Percentiles rank a stretch among this genome's conserved stretches.
Evolutionary conservation across 1,140 invertebrate genomes (phyloP).

Genomic region (Bombyx mandarina): DNA sequence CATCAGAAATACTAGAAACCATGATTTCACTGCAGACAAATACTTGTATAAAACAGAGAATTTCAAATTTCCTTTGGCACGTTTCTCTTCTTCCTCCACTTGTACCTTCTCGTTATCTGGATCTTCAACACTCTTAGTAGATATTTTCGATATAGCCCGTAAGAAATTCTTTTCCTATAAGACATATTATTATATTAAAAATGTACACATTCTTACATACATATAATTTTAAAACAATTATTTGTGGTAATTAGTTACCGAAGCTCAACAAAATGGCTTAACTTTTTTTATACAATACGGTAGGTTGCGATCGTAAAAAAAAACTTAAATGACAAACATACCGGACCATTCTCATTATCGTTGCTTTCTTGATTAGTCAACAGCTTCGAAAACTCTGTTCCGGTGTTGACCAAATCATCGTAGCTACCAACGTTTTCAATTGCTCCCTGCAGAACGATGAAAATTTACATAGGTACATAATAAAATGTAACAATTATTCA

Average conservation of each 20-base stretch:
- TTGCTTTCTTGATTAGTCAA: conserved; percentile 36
- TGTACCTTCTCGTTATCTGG: conserved; percentile 50
- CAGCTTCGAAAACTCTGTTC: conserved; percentile 53
- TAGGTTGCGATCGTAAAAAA: too few relatives aligned
- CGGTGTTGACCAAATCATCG: conserved; percentile 71
- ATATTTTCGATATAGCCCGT: conserved; percentile 38
- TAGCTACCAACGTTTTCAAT: conserved; percentile 70
- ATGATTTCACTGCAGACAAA: conserved; percentile 77
- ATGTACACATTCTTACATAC: too few relatives aligned
- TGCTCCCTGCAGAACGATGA: conserved; percentile 56
- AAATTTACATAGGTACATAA: background rate
- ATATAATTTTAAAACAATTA: too few relatives aligned
- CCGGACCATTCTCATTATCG: conserved; percentile 30
- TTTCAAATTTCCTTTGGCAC: conserved; percentile 72
- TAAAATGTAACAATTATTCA: too few relatives aligned
- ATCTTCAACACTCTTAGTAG: conserved; percentile 41
- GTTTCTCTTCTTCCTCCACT: conserved; percentile 61
- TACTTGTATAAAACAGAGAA: conserved; percentile 75
- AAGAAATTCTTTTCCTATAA: conserved; percentile 16
- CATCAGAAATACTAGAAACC: conserved; percentile 72
- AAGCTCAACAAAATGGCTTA: too few relatives aligned
- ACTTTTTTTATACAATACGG: too few relatives aligned
- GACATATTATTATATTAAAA: too few relatives aligned
- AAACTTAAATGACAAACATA: conserved; percentile 12
- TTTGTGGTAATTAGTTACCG: too few relatives aligned